Percentiles rank a stretch among this genome's conserved stretches.
These are phyloP conservation scores for Virgularia gustaviana DNA, from an alignment of 92 coral and sea anemone species.

Conservation along the genomic window DNA sequence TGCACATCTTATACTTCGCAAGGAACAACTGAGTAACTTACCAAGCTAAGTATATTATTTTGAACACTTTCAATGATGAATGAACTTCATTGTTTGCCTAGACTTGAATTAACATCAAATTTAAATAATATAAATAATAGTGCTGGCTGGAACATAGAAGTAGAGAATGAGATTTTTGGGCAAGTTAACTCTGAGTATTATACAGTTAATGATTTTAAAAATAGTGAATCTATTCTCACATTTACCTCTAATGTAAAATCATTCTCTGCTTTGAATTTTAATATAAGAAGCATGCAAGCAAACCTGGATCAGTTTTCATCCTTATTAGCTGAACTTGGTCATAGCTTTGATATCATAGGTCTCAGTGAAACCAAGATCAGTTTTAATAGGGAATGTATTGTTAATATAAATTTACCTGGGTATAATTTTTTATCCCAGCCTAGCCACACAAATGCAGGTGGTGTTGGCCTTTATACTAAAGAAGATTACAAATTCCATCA, in stretches of 20 bases:
- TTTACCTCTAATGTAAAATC: background rate
- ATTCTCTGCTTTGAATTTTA: background rate
- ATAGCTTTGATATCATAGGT: background rate
- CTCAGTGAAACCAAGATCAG: background rate
- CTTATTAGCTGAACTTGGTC: background rate
- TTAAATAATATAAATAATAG: no score
- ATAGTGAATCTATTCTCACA: no score
- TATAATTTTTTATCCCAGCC: background rate
- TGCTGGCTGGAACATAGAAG: no score
- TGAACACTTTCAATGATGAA: no score
- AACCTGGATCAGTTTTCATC: background rate
- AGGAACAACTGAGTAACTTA: no score
- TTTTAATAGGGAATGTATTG: background rate
- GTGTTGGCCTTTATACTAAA: constrained; percentile 56
- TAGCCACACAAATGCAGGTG: constrained; percentile 39
- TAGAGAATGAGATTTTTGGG: no score
- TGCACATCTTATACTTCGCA: no score
- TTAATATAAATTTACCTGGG: background rate
- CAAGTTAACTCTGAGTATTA: no score
- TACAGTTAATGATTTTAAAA: background rate
- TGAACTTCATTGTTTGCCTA: no score
- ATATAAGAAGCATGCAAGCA: background rate
- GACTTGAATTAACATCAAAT: no score
- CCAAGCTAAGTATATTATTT: no score
- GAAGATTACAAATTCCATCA: constrained; percentile 5